Percentiles rank a stretch among this genome's conserved stretches.
These are phyloP conservation scores for Hydroisotoma schaefferi DNA, from an alignment of 2,888 invertebrate species.

Conservation along the genomic window DNA sequence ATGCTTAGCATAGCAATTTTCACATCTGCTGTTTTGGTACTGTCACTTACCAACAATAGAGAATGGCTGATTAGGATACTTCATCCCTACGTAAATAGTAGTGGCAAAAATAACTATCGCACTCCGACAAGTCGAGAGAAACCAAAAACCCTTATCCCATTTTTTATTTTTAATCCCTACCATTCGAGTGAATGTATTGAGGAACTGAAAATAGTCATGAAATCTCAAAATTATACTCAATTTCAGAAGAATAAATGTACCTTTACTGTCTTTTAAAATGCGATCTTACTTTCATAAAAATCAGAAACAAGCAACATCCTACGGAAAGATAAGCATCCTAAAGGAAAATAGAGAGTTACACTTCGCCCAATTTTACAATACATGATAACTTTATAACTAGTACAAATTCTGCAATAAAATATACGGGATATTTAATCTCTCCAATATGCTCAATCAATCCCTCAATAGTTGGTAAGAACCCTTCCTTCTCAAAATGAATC, in stretches of 20 bases:
- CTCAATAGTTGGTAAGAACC: slow-evolving; percentile 70
- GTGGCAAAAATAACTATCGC: slow-evolving; percentile 38
- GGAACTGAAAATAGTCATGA: slow-evolving; percentile 14
- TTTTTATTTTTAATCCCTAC: slow-evolving; percentile 17
- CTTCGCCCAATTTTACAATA: neutral
- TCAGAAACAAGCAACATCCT: neutral
- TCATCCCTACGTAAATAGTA: slow-evolving; percentile 25
- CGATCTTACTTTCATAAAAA: slow-evolving; percentile 1
- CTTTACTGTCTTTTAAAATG: neutral
- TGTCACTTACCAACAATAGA: slow-evolving; percentile 30
- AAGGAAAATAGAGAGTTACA: slow-evolving; percentile 3
- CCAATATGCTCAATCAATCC: slow-evolving; percentile 68
- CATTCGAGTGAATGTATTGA: slow-evolving; percentile 21
- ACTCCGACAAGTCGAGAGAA: slow-evolving; percentile 38
- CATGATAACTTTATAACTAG: neutral
- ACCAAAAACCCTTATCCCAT: slow-evolving; percentile 35
- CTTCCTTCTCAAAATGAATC: slow-evolving; percentile 67
- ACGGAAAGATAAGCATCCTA: slow-evolving; percentile 9
- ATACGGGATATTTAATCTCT: slow-evolving; percentile 66
- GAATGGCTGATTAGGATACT: slow-evolving; percentile 28
- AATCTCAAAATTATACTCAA: neutral
- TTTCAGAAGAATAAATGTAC: neutral
- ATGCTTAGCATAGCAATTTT: neutral
- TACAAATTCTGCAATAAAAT: slow-evolving; percentile 48
- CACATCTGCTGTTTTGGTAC: neutral